Conservation (phyloP, 2,113 vertebrate genomes). For the Thamnophis sirtalis region DNA sequence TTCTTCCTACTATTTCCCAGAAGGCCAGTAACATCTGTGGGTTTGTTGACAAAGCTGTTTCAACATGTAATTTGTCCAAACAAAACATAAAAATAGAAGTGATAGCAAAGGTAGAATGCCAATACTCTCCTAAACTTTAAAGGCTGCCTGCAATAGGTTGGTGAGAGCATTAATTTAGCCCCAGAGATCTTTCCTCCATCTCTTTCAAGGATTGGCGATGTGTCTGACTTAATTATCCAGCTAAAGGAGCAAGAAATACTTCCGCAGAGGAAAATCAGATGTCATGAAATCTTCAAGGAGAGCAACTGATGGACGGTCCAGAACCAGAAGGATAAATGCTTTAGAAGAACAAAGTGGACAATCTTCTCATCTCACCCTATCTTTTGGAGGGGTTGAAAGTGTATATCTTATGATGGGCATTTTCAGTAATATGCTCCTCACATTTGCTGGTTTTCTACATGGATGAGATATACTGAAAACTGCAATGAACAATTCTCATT, state of each 20-base stretch:
- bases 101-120: background rate
- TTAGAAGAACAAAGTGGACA: background rate
- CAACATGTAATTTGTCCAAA: background rate
- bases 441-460: background rate
- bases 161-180: background rate
- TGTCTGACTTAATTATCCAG: background rate
- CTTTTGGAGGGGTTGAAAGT: background rate
- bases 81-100: background rate
- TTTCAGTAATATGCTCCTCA: background rate
- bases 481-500: slow-evolving; percentile 4
- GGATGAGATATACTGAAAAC: background rate
- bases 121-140: background rate
- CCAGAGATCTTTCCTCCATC: background rate
- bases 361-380: background rate
- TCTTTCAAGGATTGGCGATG: background rate
- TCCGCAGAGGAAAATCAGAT: background rate
- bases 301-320: background rate
- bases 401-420: background rate
- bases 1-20: background rate
- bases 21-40: background rate
- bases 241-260: background rate
- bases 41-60: background rate
- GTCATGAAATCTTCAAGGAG: background rate
- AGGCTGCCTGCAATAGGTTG: background rate
- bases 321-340: background rate